phyloP scores from a whole-genome alignment of 1,140 invertebrate genomes.

The Delia radicum region DNA sequence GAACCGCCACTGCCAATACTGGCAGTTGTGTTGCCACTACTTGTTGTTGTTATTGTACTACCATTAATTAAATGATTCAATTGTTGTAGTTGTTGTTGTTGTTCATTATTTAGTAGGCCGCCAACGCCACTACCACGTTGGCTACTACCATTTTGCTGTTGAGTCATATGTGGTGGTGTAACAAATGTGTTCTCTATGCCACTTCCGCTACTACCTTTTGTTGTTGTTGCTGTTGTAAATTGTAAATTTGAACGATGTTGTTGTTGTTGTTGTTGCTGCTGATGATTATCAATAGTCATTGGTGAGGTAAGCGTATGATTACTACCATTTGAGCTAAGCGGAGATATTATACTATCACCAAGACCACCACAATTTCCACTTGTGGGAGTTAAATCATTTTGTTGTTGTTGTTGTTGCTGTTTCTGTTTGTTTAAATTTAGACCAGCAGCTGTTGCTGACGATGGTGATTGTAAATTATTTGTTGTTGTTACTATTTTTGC shows the following conservation, averaged over 20 bases:
- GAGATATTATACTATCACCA: conserved; percentile 40
- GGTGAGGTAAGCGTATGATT: conserved; percentile 53
- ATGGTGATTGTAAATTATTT: conserved; percentile 7
- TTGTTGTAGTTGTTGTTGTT: background rate
- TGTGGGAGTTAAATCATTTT: conserved; percentile 39
- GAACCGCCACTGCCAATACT: conserved; percentile 4
- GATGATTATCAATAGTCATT: conserved; percentile 51
- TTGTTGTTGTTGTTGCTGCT: conserved; percentile 29
- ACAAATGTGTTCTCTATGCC: conserved; percentile 3
- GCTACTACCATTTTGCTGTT: background rate
- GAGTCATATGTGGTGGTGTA: background rate
- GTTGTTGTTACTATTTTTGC: conserved; percentile 8
- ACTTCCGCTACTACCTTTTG: conserved; percentile 3
- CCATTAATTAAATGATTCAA: conserved; percentile 10
- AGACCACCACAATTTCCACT: too few relatives aligned
- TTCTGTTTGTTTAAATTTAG: conserved; percentile 13
- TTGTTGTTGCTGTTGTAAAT: conserved; percentile 26
- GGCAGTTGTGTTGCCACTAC: background rate
- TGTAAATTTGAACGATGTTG: conserved; percentile 10
- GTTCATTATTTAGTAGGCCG: conserved; percentile 8
- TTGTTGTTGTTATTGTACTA: background rate
- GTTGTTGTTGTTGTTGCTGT: conserved; percentile 9
- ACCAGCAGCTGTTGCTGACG: background rate
- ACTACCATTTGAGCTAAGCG: conserved; percentile 53
- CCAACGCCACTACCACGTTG: conserved; percentile 9